Conservation (phyloP, 2,888 invertebrate genomes). For the Tinea semifulvella region DNA sequence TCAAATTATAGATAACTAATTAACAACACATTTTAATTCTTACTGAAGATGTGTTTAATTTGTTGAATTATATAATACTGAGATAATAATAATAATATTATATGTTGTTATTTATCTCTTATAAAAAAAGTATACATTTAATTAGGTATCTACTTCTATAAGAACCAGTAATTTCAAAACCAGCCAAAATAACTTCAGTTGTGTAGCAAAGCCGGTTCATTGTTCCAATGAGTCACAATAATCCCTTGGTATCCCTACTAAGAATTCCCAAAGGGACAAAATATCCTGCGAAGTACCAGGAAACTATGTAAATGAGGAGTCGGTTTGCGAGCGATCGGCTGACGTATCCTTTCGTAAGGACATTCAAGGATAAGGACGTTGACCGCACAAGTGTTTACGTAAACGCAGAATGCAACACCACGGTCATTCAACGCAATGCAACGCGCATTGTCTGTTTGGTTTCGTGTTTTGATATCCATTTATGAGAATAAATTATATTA, state of each 20-base stretch:
- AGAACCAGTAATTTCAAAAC: too few relatives aligned
- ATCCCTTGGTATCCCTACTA: slow-evolving; percentile 11
- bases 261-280: slow-evolving; percentile 66
- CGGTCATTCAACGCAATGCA: slow-evolving; percentile 7
- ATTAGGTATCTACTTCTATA: too few relatives aligned
- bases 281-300: slow-evolving; percentile 65
- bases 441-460: slow-evolving; percentile 1
- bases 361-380: slow-evolving; percentile 58
- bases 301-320: slow-evolving; percentile 43
- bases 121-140: too few relatives aligned
- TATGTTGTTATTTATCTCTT: too few relatives aligned
- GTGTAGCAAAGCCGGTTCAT: too few relatives aligned
- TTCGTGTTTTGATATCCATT: neutral
- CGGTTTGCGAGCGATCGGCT: slow-evolving; percentile 37
- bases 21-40: too few relatives aligned
- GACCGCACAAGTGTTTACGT: slow-evolving; percentile 31
- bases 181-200: too few relatives aligned
- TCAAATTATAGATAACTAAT: too few relatives aligned
- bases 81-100: too few relatives aligned
- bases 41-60: too few relatives aligned
- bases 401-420: slow-evolving; percentile 28
- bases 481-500: neutral
- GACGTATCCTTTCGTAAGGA: slow-evolving; percentile 40
- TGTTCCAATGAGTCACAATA: too few relatives aligned
- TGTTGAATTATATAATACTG: too few relatives aligned